phyloP scores from a whole-genome alignment of 1,140 invertebrate genomes.

The Parasteatoda tepidariorum region DNA sequence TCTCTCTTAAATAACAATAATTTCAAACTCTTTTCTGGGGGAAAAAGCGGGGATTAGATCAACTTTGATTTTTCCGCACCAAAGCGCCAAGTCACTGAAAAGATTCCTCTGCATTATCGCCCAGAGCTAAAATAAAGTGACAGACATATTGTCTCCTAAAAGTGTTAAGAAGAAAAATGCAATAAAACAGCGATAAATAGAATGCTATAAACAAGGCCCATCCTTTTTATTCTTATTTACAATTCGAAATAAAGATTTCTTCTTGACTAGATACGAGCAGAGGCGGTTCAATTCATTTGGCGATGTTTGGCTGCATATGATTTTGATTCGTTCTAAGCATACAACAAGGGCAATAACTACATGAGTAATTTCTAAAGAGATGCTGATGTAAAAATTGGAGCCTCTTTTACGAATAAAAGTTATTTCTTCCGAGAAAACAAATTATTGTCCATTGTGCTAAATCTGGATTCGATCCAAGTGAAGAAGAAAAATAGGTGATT shows the following conservation, averaged over 20 bases:
- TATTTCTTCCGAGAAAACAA: slow-evolving; percentile 35
- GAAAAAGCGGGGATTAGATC: slow-evolving; percentile 2
- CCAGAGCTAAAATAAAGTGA: not conserved
- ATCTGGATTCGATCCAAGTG: slow-evolving; percentile 35
- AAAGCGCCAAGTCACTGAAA: slow-evolving; percentile 9
- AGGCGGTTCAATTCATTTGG: not conserved
- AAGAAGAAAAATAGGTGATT: slow-evolving; percentile 1
- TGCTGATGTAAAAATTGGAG: not conserved
- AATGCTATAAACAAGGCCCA: not conserved
- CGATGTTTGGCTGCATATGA: slow-evolving; percentile 33
- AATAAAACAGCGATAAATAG: slow-evolving; percentile 12
- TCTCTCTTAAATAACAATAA: slow-evolving; percentile 6
- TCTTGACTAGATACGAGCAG: not conserved
- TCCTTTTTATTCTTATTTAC: slow-evolving; percentile 26
- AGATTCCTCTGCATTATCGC: not conserved
- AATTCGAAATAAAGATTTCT: slow-evolving; percentile 30
- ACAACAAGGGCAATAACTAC: slow-evolving; percentile 36
- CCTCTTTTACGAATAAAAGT: not conserved
- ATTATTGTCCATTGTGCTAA: slow-evolving; percentile 32
- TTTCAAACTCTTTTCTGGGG: not conserved
- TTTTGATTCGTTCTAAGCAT: slow-evolving; percentile 14
- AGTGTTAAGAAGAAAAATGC: not conserved
- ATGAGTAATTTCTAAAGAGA: slow-evolving; percentile 22
- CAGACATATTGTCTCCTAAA: slow-evolving; percentile 24
- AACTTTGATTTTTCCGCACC: slow-evolving; percentile 17